These are phyloP conservation scores for Xerus rutilus DNA, from an alignment of 2,797 vertebrate species.

Conservation along the genomic window DNA sequence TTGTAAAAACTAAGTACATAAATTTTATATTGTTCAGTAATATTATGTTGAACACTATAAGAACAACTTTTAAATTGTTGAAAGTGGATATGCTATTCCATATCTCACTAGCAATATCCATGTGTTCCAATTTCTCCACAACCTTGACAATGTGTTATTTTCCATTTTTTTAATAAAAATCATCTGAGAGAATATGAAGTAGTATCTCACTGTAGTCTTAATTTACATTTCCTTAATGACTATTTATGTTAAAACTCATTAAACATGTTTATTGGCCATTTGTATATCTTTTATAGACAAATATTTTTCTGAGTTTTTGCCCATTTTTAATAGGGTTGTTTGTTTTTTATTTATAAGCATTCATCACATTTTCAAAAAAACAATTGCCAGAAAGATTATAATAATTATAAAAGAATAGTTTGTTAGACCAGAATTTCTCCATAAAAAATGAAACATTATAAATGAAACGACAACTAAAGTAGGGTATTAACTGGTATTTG, in stretches of 20 bases:
- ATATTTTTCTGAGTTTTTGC: neutral
- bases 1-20: neutral
- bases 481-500: neutral
- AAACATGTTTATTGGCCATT: neutral
- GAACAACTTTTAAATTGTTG: neutral
- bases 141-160: neutral
- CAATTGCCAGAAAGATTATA: neutral
- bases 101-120: neutral
- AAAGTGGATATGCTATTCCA: neutral
- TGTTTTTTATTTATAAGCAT: neutral
- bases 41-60: neutral
- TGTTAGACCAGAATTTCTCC: neutral
- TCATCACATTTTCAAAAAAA: neutral
- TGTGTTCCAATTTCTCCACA: neutral
- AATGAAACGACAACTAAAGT: neutral
- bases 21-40: neutral
- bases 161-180: neutral
- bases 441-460: conserved; percentile 1
- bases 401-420: neutral
- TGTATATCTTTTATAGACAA: neutral
- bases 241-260: neutral
- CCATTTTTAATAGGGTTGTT: neutral
- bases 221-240: neutral
- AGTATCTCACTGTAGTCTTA: neutral
- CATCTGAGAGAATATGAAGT: neutral